Evolutionary conservation across 2,888 invertebrate species (phyloP), one percentile per base, ranked within the genome.

Genomic region (Cylloceria caligata): DNA sequence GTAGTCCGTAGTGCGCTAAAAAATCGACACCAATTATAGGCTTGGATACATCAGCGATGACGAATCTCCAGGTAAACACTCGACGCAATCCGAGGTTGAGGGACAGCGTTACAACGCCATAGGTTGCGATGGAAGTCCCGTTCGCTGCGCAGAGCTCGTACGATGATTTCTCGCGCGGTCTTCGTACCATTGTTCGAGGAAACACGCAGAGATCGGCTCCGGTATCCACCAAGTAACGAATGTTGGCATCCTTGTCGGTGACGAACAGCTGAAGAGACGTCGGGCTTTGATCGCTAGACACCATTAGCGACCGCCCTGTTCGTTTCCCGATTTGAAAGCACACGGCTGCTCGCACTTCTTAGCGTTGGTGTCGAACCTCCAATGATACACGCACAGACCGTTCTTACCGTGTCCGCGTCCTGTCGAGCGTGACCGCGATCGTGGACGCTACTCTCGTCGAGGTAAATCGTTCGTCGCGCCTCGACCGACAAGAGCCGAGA

Each of bases 11-110:
- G 64, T 85, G 82, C 4, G 47, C 42, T 16, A 91, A 68, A 73
- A 91, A 89, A 79, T 91, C 90, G 0, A 86, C 90, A 11, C 90
- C 90, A 34, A 92, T 89, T 3, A 91, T 91, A 0, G 91, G 88
- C 52, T 87, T 88, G 1, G 87, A 73, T 2, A 90, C 87, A 47
- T 90, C 88, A 0, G 90, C 90, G 0, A 91, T 83, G 3, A 89
- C 80, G 77, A 91, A 92, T 0, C 84, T 73, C 90, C 90, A 92
- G 0, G 82, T 67, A 36, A 88, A 90, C 1, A 74, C 76, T 2
- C 89, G 85, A 16, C 87, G 85, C 3, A 91, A 76, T 6, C 89
- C 88, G 0, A 92, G 69, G 39, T 91, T 82, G 1, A 90, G 64
- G 0, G 83, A 68, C 0, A 89, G 45, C 0, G 83, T 75, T 0